These are phyloP conservation scores for Sebastes flavidus DNA, from an alignment of 2,797 vertebrate genomes.

Conservation along the genomic window DNA sequence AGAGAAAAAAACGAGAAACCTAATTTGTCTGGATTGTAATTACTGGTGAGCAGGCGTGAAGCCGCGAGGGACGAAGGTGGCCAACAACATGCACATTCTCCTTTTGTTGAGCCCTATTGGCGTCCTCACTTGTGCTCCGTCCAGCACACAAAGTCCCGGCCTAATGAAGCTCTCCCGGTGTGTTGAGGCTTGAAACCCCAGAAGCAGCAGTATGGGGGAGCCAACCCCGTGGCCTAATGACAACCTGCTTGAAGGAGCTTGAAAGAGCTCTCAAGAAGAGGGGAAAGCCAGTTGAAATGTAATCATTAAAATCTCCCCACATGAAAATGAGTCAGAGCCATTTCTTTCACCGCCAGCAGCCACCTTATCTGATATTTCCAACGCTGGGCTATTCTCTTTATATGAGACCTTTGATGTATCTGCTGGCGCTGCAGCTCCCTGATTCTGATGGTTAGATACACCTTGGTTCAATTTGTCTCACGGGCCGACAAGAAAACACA, in stretches of 20 bases:
- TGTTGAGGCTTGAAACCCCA: conserved; percentile 65
- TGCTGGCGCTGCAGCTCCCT: conserved; percentile 43
- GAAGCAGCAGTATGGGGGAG: conserved; percentile 63
- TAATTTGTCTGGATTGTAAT: conserved; percentile 81
- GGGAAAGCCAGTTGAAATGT: conserved; percentile 72
- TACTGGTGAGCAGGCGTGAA: conserved; percentile 63
- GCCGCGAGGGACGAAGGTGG: conserved; percentile 56
- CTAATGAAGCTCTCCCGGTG: conserved; percentile 81
- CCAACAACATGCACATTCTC: conserved; percentile 54
- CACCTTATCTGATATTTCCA: conserved; percentile 71
- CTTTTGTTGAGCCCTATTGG: conserved; percentile 46
- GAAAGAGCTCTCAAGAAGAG: conserved; percentile 76
- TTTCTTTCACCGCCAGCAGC: conserved; percentile 64
- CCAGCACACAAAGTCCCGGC: conserved; percentile 59
- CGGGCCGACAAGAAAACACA: conserved; percentile 65
- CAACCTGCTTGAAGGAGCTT: conserved; percentile 81
- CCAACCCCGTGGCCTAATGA: conserved; percentile 79
- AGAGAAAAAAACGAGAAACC: conserved; percentile 47
- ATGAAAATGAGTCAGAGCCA: conserved; percentile 77
- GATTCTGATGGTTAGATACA: conserved; percentile 57
- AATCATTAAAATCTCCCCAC: conserved; percentile 80
- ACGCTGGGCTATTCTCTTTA: conserved; percentile 60
- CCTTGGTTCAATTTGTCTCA: conserved; percentile 70
- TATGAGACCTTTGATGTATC: conserved; percentile 56
- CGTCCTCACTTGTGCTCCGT: conserved; percentile 65